A percentile compares a stretch with the other conserved stretches of the same genome.
Conservation (phyloP, 2,113 vertebrate genomes). For the Melanocharis versteri region DNA sequence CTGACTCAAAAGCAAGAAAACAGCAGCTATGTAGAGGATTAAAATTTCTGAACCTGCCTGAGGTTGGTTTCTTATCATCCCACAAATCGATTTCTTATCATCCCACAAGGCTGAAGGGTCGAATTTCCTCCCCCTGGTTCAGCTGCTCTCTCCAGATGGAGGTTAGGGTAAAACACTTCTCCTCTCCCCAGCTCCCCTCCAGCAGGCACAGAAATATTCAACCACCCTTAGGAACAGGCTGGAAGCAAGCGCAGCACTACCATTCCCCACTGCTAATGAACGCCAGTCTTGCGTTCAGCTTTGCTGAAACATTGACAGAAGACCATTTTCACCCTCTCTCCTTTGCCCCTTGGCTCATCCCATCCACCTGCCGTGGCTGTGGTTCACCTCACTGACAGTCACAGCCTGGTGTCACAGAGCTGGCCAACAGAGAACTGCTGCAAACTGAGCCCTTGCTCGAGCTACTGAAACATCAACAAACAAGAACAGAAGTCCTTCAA, state of each 20-base stretch:
- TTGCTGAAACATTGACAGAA: background rate
- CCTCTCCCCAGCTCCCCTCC: background rate
- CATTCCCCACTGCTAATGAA: background rate
- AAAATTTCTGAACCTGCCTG: background rate
- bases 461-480: background rate
- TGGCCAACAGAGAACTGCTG: background rate
- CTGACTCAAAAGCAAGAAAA: background rate
- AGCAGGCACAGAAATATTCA: background rate
- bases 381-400: background rate
- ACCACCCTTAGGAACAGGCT: background rate
- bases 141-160: background rate
- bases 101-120: background rate
- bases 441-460: background rate
- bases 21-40: background rate
- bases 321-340: background rate
- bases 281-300: fast-evolving
- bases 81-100: background rate
- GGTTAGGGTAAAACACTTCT: background rate
- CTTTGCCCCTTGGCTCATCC: background rate
- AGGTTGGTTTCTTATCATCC: background rate
- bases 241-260: background rate
- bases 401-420: background rate
- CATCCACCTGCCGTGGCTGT: background rate
- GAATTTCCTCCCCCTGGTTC: background rate
- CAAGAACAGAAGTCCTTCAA: background rate